A percentile compares a stretch with the other conserved stretches of the same genome.
Conservation (phyloP, 2,888 invertebrate species). For the Drosophila paramelanica region DNA sequence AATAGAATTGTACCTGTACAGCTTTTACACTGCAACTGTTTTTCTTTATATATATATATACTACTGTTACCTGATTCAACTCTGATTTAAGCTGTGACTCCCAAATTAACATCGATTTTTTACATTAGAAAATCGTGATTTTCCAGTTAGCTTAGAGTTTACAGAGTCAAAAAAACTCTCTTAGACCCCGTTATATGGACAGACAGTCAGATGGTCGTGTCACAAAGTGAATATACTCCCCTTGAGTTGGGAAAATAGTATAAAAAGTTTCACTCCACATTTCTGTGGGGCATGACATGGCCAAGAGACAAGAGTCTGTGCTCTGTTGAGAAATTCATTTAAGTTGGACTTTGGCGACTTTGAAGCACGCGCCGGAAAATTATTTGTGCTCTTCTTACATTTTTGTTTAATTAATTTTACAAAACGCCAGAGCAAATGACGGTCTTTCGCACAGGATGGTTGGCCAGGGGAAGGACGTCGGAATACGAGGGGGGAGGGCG, state of each 20-base stretch:
- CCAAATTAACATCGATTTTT: no score
- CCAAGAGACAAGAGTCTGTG: constrained; percentile 9
- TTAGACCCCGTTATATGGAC: not conserved
- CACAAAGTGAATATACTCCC: not conserved
- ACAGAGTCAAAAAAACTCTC: no score
- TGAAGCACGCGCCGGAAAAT: constrained; percentile 69
- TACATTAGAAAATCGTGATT: no score
- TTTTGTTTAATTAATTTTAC: constrained; percentile 80
- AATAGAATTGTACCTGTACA: no score
- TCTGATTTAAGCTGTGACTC: no score
- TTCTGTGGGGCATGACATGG: constrained; percentile 1
- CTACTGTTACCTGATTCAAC: no score
- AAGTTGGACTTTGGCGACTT: constrained; percentile 63
- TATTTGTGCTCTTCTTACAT: constrained; percentile 75
- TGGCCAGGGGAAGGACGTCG: no score
- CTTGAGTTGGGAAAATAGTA: not conserved
- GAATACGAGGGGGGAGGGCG: not conserved
- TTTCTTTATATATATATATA: no score
- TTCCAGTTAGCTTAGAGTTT: no score
- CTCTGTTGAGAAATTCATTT: constrained; percentile 61
- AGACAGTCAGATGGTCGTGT: not conserved
- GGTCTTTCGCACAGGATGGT: constrained; percentile 3
- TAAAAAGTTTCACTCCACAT: constrained; percentile 14
- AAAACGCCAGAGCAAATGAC: constrained; percentile 57
- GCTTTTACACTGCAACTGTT: no score